These are phyloP conservation scores for Megaceryle maxima DNA, from an alignment of 2,113 vertebrate genomes.

Conservation along the genomic window DNA sequence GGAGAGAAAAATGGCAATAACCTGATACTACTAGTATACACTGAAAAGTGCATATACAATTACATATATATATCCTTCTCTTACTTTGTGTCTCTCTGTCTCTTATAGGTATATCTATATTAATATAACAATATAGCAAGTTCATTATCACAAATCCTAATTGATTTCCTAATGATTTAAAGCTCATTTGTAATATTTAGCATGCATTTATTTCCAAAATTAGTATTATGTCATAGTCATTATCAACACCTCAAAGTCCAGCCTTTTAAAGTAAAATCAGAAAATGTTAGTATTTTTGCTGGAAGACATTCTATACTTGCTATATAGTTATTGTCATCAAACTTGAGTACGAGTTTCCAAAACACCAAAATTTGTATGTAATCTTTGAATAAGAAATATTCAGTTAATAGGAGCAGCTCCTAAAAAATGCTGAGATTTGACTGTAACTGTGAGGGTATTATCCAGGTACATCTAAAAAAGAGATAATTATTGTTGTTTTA, in stretches of 20 bases:
- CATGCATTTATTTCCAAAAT: neutral
- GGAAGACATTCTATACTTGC: neutral
- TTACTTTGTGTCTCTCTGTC: neutral
- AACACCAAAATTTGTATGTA: neutral
- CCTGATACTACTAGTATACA: neutral
- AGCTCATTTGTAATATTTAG: neutral
- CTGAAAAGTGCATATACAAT: neutral
- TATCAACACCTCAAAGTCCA: neutral
- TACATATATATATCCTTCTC: neutral
- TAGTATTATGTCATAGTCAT: neutral
- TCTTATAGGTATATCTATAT: neutral
- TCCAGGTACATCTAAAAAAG: neutral
- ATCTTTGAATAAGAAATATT: neutral
- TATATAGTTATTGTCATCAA: neutral
- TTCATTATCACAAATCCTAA: neutral
- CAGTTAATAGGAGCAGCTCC: neutral
- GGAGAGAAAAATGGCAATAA: neutral
- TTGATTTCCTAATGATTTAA: neutral
- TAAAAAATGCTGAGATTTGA: conserved; percentile 4
- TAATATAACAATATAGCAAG: neutral
- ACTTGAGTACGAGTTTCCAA: neutral
- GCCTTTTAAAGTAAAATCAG: neutral
- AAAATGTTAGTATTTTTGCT: neutral
- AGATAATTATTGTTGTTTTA: conserved; percentile 4
- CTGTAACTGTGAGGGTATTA: neutral